Evolutionary conservation across 2,888 invertebrate genomes (phyloP).

Genomic region (Cheilosia grossa): DNA sequence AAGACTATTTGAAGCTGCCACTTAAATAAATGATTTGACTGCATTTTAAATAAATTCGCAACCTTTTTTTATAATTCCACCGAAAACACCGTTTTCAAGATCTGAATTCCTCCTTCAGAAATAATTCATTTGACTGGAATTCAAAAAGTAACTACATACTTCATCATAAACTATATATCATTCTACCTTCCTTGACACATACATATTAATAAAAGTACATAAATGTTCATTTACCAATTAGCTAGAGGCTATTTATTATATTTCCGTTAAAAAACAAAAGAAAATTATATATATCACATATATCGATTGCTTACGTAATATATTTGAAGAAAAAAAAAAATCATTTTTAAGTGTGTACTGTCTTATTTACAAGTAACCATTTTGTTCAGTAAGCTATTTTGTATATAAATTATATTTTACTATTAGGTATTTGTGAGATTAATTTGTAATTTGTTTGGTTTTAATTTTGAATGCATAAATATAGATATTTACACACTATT

Average conservation of each 20-base stretch:
- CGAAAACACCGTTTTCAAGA: constrained; percentile 13
- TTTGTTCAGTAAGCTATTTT: constrained; percentile 44
- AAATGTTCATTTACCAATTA: constrained; percentile 61
- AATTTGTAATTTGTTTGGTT: constrained; percentile 15
- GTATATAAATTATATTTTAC: constrained; percentile 53
- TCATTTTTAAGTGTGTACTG: constrained; percentile 17
- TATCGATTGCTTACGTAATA: constrained; percentile 11
- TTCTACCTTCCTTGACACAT: constrained; percentile 54
- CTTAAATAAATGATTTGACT: constrained; percentile 13
- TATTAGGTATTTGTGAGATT: constrained; percentile 20
- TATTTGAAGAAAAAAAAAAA: not conserved
- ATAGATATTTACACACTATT: constrained; percentile 46
- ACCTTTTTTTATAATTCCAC: constrained; percentile 32
- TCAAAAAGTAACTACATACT: not conserved
- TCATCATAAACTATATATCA: constrained; percentile 43
- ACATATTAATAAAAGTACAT: constrained; percentile 59
- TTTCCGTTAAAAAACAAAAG: constrained; percentile 47
- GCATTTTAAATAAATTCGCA: constrained; percentile 4
- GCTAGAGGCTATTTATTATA: constrained; percentile 69
- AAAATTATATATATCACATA: not conserved
- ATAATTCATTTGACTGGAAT: constrained; percentile 11
- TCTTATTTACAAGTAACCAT: constrained; percentile 35
- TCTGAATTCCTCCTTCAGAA: constrained; percentile 39
- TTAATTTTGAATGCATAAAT: constrained; percentile 37
- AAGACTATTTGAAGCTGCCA: not conserved